Evolutionary conservation across 2,113 vertebrate species (phyloP).

Genomic region (Arvicanthis niloticus): DNA sequence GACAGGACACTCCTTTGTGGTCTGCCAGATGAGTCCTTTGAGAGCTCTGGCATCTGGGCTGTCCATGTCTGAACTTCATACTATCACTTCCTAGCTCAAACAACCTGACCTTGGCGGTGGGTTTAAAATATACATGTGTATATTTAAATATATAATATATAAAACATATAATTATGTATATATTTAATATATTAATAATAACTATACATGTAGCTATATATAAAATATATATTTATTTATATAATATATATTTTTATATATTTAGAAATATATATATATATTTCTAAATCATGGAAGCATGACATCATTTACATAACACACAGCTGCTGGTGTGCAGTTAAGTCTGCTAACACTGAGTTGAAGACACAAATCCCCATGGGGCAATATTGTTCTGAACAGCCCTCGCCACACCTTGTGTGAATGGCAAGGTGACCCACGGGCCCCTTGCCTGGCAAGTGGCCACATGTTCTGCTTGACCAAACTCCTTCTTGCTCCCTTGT

Average conservation of each 20-base stretch:
- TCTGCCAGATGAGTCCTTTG: background rate
- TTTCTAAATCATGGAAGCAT: background rate
- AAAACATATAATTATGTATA: background rate
- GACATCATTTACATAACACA: background rate
- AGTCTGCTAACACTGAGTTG: background rate
- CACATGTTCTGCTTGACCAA: too few species aligned
- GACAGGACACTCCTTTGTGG: background rate
- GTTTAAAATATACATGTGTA: background rate
- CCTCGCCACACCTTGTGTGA: background rate
- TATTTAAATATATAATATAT: background rate
- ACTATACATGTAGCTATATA: background rate
- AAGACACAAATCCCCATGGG: background rate
- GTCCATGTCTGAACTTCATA: background rate
- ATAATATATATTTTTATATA: too few species aligned
- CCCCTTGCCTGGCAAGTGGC: background rate
- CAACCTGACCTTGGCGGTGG: background rate
- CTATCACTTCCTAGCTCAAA: background rate
- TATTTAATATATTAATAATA: background rate
- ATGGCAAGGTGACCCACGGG: background rate
- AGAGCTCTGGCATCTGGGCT: background rate
- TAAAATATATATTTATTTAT: too few species aligned
- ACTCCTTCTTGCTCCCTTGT: background rate
- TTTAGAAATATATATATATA: too few species aligned
- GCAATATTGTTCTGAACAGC: background rate
- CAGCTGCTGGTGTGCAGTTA: too few species aligned